These are phyloP conservation scores for Plotosus lineatus DNA, from an alignment of 2,113 vertebrate genomes.

Conservation along the genomic window DNA sequence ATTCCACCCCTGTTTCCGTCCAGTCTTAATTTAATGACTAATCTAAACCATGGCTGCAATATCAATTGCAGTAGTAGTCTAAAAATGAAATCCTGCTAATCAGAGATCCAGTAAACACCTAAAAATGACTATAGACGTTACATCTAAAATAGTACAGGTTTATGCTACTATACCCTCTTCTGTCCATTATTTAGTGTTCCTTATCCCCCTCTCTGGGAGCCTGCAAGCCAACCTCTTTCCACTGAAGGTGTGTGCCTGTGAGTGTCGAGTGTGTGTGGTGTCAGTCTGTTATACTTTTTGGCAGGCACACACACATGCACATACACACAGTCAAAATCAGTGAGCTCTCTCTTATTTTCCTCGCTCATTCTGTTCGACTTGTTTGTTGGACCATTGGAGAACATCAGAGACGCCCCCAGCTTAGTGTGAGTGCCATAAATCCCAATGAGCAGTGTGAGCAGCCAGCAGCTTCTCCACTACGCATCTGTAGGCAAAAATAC, in stretches of 20 bases:
- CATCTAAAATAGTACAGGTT: background rate
- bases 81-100: background rate
- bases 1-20: constrained; percentile 14
- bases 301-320: constrained; percentile 40
- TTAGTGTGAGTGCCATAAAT: constrained; percentile 42
- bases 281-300: constrained; percentile 48
- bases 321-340: constrained; percentile 53
- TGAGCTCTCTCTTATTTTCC: constrained; percentile 56
- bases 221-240: constrained; percentile 61
- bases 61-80: background rate
- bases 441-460: constrained; percentile 26
- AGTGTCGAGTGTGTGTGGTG: constrained; percentile 50
- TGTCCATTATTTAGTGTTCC: constrained; percentile 34
- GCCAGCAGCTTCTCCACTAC: constrained; percentile 40
- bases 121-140: background rate
- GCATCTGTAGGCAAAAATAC: constrained; percentile 32
- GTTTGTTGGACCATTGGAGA: constrained; percentile 43
- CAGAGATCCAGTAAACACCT: constrained; percentile 18
- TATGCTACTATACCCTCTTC: constrained; percentile 32
- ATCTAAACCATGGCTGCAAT: background rate
- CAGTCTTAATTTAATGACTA: background rate
- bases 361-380: constrained; percentile 45
- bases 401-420: constrained; percentile 45
- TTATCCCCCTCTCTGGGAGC: constrained; percentile 18
- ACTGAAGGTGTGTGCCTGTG: constrained; percentile 67